Percentiles rank a stretch among this genome's conserved stretches.
These are phyloP conservation scores for Drepanosiphum platanoidis DNA, from an alignment of 2,888 invertebrate species.

Conservation along the genomic window DNA sequence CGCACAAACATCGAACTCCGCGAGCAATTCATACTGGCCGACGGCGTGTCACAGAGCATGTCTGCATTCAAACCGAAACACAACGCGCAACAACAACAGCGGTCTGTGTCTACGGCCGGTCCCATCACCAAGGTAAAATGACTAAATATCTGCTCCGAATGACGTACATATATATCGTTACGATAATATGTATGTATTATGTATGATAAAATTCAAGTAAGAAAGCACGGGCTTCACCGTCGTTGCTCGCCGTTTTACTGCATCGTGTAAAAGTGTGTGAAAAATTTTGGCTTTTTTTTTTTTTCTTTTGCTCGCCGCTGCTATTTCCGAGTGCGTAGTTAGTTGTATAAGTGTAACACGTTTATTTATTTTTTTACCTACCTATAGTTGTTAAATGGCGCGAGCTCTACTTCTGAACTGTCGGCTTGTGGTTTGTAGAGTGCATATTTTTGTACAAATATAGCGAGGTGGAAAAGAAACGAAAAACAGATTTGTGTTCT, in stretches of 20 bases:
- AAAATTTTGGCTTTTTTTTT: constrained; percentile 44
- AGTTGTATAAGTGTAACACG: constrained; percentile 11
- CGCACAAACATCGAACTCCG: constrained; percentile 99
- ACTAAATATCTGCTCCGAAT: constrained; percentile 27
- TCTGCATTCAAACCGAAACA: constrained; percentile 97
- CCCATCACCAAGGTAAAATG: constrained; percentile 91
- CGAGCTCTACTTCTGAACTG: constrained; percentile 55
- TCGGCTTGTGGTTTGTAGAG: constrained; percentile 53
- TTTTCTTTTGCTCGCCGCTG: constrained; percentile 45
- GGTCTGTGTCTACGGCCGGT: constrained; percentile 78
- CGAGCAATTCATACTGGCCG: constrained; percentile 98
- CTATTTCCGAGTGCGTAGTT: constrained; percentile 44
- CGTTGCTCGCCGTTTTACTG: not conserved
- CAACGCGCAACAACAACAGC: constrained; percentile 77
- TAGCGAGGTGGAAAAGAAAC: constrained; percentile 10
- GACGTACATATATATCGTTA: constrained; percentile 14
- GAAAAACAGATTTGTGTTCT: constrained; percentile 37
- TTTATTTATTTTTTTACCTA: constrained; percentile 20
- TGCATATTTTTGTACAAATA: constrained; percentile 24
- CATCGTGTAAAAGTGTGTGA: constrained; percentile 49
- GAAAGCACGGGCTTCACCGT: constrained; percentile 39
- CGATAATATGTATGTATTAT: constrained; percentile 12
- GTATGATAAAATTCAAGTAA: constrained; percentile 43
- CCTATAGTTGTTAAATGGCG: constrained; percentile 14
- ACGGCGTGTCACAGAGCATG: constrained; percentile 99